These are phyloP conservation scores for Ethmia dodecea DNA, from an alignment of 2,888 invertebrate genomes.

Conservation along the genomic window DNA sequence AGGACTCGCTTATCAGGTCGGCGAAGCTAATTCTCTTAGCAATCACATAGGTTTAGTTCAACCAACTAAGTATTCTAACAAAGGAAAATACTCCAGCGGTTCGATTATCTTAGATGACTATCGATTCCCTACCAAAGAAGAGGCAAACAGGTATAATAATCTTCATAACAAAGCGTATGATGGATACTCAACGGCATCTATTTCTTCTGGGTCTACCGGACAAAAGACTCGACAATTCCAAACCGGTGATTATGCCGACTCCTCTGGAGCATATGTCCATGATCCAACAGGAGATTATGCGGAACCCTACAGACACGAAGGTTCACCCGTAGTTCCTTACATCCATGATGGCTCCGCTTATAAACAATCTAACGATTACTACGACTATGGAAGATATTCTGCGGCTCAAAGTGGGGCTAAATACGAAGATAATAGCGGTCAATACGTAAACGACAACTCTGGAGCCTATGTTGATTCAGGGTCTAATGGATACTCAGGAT, in stretches of 20 bases:
- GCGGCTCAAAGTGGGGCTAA: constrained; percentile 25
- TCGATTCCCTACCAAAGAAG: constrained; percentile 45
- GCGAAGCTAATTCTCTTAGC: constrained; percentile 19
- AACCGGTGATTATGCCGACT: constrained; percentile 34
- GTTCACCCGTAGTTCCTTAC: constrained; percentile 52
- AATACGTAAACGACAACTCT: constrained; percentile 36
- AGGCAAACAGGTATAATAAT: constrained; percentile 21
- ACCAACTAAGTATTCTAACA: constrained; percentile 43
- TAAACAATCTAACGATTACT: constrained; percentile 42
- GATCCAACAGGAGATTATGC: constrained; percentile 66
- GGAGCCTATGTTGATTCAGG: constrained; percentile 34
- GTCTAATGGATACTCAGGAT: constrained; percentile 29
- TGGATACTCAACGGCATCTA: neutral
- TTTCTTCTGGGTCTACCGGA: constrained; percentile 10
- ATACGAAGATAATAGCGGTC: constrained; percentile 13
- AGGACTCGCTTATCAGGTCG: constrained; percentile 31
- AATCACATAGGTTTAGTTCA: constrained; percentile 48
- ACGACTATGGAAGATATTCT: constrained; percentile 40
- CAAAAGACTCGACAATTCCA: constrained; percentile 26
- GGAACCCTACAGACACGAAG: constrained; percentile 59
- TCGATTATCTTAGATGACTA: constrained; percentile 65
- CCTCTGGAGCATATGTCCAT: constrained; percentile 66
- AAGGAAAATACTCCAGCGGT: constrained; percentile 54
- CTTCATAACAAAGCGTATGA: constrained; percentile 3
- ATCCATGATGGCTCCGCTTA: constrained; percentile 45